These are phyloP conservation scores for Drosophila obscura DNA, from an alignment of 1,140 invertebrate species.

Conservation along the genomic window DNA sequence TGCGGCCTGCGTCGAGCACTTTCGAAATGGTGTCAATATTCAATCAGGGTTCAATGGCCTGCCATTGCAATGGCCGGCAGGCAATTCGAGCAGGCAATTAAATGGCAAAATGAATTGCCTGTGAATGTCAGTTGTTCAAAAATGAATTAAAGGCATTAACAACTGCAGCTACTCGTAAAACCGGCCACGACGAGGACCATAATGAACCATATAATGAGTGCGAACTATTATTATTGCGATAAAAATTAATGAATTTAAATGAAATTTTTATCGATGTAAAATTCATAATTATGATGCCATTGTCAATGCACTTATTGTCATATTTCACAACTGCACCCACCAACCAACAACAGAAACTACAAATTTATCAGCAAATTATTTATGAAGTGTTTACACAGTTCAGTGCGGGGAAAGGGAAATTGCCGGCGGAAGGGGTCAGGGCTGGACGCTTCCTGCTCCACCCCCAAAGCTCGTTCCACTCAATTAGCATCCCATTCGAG, in stretches of 20 bases:
- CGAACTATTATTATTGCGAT: slow-evolving; percentile 64
- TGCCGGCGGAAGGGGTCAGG: neutral
- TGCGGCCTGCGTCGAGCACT: slow-evolving; percentile 3
- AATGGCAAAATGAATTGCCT: slow-evolving; percentile 68
- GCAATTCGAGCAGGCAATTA: slow-evolving; percentile 45
- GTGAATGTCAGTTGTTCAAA: slow-evolving; percentile 73
- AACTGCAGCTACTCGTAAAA: slow-evolving; percentile 20
- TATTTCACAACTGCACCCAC: slow-evolving; percentile 38
- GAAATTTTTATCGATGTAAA: slow-evolving; percentile 73
- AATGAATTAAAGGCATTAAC: slow-evolving; percentile 64
- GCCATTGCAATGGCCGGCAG: slow-evolving; percentile 26
- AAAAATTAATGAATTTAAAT: slow-evolving; percentile 74
- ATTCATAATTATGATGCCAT: slow-evolving; percentile 74
- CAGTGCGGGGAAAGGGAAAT: slow-evolving; percentile 23
- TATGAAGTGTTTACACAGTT: slow-evolving; percentile 60
- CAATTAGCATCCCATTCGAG: slow-evolving; percentile 56
- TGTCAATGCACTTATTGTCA: slow-evolving; percentile 58
- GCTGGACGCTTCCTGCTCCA: slow-evolving; percentile 18
- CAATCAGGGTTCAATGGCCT: slow-evolving; percentile 64
- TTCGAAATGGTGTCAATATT: slow-evolving; percentile 38
- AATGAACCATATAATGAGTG: slow-evolving; percentile 68
- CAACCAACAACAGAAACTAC: slow-evolving; percentile 34
- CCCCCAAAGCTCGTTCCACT: slow-evolving; percentile 29
- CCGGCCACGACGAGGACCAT: slow-evolving; percentile 34
- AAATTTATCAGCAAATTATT: slow-evolving; percentile 64